Evolutionary conservation across 2,888 invertebrate genomes (phyloP).

Genomic region (Mythimna vitellina): DNA sequence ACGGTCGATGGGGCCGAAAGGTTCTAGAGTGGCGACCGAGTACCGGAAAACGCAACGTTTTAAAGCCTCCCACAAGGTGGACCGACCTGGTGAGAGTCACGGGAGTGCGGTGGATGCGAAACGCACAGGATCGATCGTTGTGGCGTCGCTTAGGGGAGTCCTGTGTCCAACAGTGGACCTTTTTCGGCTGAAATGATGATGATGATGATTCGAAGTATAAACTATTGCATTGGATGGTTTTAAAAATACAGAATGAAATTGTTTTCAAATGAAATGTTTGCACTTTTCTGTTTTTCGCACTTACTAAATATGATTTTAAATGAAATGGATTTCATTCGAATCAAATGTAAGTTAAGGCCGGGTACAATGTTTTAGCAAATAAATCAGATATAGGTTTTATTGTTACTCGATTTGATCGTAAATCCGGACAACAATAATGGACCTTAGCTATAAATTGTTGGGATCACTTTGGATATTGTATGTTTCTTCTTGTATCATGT

Average conservation of each 20-base stretch:
- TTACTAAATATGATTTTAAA: constrained; percentile 4
- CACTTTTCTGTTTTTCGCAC: not conserved
- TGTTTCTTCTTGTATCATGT: not conserved
- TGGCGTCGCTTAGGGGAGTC: too few species aligned
- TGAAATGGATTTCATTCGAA: not conserved
- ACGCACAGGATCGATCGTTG: too few species aligned
- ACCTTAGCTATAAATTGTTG: constrained; percentile 29
- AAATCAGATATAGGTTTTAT: constrained; percentile 21
- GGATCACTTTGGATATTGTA: constrained; percentile 15
- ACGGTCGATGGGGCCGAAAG: too few species aligned
- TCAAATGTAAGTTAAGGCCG: constrained; percentile 3
- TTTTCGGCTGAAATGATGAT: too few species aligned
- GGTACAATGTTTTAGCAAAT: constrained; percentile 21
- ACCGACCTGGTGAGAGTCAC: too few species aligned
- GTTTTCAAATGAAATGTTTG: constrained; percentile 4
- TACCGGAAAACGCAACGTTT: too few species aligned
- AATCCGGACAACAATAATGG: constrained; percentile 12
- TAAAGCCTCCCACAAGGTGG: too few species aligned
- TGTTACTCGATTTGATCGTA: constrained; percentile 22
- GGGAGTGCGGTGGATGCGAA: too few species aligned
- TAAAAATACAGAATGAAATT: constrained; percentile 3
- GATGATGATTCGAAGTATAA: not conserved
- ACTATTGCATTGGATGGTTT: not conserved
- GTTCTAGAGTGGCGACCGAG: too few species aligned
- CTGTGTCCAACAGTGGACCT: too few species aligned